Percentiles rank a stretch among this genome's conserved stretches.
These are phyloP conservation scores for Sympetrum striolatum DNA, from an alignment of 2,888 invertebrate species.

Conservation along the genomic window DNA sequence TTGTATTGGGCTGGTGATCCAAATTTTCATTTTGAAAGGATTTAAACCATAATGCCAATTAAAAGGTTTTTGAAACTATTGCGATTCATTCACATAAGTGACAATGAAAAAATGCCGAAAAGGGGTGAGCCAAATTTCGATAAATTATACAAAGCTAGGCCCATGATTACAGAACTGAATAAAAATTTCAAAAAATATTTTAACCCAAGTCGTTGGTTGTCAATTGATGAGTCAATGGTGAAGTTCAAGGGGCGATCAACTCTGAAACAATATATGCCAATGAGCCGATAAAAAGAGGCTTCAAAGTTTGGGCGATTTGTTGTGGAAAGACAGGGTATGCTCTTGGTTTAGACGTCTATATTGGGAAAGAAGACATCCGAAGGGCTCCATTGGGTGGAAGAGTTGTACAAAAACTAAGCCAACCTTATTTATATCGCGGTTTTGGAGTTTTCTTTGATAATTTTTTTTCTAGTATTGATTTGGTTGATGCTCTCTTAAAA, in stretches of 20 bases:
- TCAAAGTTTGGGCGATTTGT: conserved; percentile 48
- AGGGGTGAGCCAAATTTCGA: conserved; percentile 29
- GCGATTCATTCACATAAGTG: conserved; percentile 44
- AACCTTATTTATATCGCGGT: conserved; percentile 34
- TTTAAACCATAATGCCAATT: conserved; percentile 35
- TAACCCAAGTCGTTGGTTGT: background rate
- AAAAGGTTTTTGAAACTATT: conserved; percentile 40
- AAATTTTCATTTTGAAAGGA: background rate
- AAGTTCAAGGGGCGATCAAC: conserved; percentile 8
- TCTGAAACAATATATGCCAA: conserved; percentile 40
- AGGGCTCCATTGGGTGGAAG: background rate
- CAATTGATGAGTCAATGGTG: background rate
- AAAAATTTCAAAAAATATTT: conserved; percentile 47
- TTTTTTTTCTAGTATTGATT: conserved; percentile 51
- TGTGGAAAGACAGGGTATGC: conserved; percentile 48
- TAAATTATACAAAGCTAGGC: conserved; percentile 45
- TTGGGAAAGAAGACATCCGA: background rate
- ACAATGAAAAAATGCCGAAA: conserved; percentile 44
- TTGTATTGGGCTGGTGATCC: conserved; percentile 25
- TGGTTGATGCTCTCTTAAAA: background rate
- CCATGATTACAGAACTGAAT: conserved; percentile 47
- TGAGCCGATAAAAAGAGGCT: conserved; percentile 45
- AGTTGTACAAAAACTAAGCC: background rate
- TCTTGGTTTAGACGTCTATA: conserved; percentile 45
- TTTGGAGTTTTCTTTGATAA: conserved; percentile 53